Conservation (phyloP, 2,888 invertebrate species). For the Vesta saturnalis region DNA sequence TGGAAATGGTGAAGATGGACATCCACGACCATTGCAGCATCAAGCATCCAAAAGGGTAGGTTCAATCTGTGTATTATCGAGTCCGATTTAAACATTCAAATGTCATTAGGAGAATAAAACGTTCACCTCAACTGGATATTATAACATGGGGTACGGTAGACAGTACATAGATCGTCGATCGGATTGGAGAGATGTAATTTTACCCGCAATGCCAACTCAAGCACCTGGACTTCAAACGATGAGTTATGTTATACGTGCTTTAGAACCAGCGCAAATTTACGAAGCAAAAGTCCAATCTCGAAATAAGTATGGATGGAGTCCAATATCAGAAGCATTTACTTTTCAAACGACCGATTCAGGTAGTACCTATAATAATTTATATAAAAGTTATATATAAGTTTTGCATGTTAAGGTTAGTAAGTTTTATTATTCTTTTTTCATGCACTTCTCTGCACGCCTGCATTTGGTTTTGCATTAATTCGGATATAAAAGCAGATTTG, state of each 20-base stretch:
- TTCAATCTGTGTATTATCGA: too few relatives aligned
- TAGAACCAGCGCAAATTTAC: conserved; percentile 73
- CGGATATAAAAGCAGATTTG: conserved; percentile 49
- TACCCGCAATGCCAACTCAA: conserved; percentile 64
- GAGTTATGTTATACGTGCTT: conserved; percentile 72
- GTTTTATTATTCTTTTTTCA: conserved; percentile 36
- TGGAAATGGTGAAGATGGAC: conserved; percentile 57
- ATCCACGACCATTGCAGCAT: conserved; percentile 62
- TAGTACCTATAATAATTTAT: too few relatives aligned
- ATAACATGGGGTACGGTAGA: conserved; percentile 55
- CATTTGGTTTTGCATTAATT: neutral
- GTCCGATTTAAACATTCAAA: too few relatives aligned
- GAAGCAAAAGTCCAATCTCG: conserved; percentile 74
- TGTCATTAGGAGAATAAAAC: conserved; percentile 60
- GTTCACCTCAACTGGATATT: conserved; percentile 50
- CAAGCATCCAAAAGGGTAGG: conserved; percentile 61
- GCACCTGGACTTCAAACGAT: conserved; percentile 68
- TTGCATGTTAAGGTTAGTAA: too few relatives aligned
- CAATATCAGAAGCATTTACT: conserved; percentile 69
- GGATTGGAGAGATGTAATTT: conserved; percentile 69
- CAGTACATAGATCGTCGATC: conserved; percentile 60
- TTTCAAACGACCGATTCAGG: conserved; percentile 72
- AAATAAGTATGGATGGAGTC: conserved; percentile 75
- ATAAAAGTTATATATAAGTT: too few relatives aligned
- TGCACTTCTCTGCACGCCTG: conserved; percentile 38